Evolutionary conservation across 2,888 invertebrate genomes (phyloP).

Genomic region (Ichneumoninae sp.): DNA sequence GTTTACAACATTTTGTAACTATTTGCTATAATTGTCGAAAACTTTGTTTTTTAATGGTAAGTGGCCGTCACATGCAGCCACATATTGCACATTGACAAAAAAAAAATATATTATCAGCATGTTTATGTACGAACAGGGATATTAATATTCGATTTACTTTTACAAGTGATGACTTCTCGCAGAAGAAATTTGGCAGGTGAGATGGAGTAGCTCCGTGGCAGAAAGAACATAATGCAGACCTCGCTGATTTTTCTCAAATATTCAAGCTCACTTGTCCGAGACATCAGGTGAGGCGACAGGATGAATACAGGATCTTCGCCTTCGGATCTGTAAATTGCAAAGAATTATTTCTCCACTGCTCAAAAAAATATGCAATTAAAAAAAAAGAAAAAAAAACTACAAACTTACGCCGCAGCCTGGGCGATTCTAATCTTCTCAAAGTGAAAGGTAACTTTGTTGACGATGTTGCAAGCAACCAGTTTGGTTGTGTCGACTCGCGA

Average conservation of each 20-base stretch:
- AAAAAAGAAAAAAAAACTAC: neutral
- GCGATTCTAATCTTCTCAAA: conserved; percentile 93
- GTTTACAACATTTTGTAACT: too few species aligned
- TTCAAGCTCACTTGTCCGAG: conserved; percentile 90
- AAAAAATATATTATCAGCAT: neutral
- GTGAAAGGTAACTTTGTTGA: conserved; percentile 92
- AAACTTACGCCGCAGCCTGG: conserved; percentile 90
- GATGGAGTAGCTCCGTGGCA: conserved; percentile 92
- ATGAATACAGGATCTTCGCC: conserved; percentile 88
- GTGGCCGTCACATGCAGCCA: too few species aligned
- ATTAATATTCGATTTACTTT: conserved; percentile 86
- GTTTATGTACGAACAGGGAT: neutral
- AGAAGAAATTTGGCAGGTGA: conserved; percentile 92
- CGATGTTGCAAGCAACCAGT: conserved; percentile 92
- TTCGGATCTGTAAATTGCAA: conserved; percentile 74
- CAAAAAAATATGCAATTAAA: neutral
- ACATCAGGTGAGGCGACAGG: conserved; percentile 90
- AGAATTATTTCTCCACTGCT: conserved; percentile 4
- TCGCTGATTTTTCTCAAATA: conserved; percentile 93
- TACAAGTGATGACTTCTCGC: conserved; percentile 93
- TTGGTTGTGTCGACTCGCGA: conserved; percentile 92
- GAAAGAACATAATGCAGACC: conserved; percentile 91
- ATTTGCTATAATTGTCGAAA: too few species aligned
- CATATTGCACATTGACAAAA: too few species aligned
- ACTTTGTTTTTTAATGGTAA: too few species aligned